Conservation (phyloP, 2,888 invertebrate species). For the Drosophila helvetica region DNA sequence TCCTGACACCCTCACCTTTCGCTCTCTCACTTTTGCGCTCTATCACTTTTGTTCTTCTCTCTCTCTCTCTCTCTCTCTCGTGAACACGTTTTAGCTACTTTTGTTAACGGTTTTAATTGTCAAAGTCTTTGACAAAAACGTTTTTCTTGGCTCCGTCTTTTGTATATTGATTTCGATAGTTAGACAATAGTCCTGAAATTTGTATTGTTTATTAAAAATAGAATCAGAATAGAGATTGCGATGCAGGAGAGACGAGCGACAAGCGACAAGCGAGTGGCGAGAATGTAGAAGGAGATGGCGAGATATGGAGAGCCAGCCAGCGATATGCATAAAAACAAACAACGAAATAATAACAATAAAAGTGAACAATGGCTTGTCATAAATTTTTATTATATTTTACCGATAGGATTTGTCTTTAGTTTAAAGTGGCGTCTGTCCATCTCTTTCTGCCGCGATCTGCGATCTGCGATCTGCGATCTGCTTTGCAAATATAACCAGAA, state of each 20-base stretch:
- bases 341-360: slow-evolving; percentile 66
- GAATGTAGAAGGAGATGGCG: not conserved
- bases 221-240: slow-evolving; percentile 23
- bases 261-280: slow-evolving; percentile 17
- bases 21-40: not conserved
- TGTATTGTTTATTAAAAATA: slow-evolving; percentile 41
- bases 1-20: not conserved
- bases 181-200: slow-evolving; percentile 72
- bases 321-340: slow-evolving; percentile 35
- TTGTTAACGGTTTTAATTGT: slow-evolving; percentile 72
- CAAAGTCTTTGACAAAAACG: slow-evolving; percentile 35
- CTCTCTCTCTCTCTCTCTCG: not conserved
- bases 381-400: slow-evolving; percentile 77
- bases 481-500: slow-evolving; percentile 35
- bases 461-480: too few species aligned
- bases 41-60: not conserved
- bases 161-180: slow-evolving; percentile 70
- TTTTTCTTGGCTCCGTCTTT: slow-evolving; percentile 40
- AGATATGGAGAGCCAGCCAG: slow-evolving; percentile 4
- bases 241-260: slow-evolving; percentile 16
- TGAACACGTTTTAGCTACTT: slow-evolving; percentile 55
- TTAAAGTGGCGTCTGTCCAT: slow-evolving; percentile 53
- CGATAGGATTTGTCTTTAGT: slow-evolving; percentile 60
- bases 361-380: slow-evolving; percentile 64
- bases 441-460: slow-evolving; percentile 16